These are phyloP conservation scores for Trididemnum nubilum DNA, from an alignment of 23 tunicate species.

Conservation along the genomic window DNA sequence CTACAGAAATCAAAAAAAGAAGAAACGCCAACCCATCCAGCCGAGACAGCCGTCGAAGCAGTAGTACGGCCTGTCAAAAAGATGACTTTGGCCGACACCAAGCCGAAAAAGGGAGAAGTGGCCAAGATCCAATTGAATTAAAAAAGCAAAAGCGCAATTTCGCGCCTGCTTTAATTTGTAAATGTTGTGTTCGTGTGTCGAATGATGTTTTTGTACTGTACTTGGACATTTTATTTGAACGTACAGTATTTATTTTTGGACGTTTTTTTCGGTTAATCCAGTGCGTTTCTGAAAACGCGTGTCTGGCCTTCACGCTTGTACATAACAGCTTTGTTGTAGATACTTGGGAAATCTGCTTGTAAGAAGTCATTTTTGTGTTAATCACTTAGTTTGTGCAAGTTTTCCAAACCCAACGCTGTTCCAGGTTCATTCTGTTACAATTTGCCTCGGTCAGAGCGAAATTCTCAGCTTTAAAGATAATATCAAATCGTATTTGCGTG, in stretches of 20 bases:
- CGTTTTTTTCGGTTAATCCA: neutral
- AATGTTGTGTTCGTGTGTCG: neutral
- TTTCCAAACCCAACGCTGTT: neutral
- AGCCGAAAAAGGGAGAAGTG: conserved; percentile 84
- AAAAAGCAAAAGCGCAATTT: neutral
- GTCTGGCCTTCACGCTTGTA: neutral
- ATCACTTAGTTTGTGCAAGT: neutral
- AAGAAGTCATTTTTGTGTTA: neutral
- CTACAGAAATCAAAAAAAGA: conserved; percentile 27
- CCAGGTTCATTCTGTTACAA: too few relatives aligned
- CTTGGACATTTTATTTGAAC: too few relatives aligned
- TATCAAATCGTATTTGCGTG: too few relatives aligned
- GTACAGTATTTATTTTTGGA: neutral
- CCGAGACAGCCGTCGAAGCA: neutral
- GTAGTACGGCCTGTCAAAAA: conserved; percentile 42
- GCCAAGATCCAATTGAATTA: conserved; percentile 40
- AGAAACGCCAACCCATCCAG: conserved; percentile 9
- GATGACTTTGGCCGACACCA: conserved; percentile 87
- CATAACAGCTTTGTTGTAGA: neutral
- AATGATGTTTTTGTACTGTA: too few relatives aligned
- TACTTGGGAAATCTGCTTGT: neutral
- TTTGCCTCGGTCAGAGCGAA: too few relatives aligned
- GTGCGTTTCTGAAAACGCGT: neutral
- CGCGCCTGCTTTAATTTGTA: neutral
- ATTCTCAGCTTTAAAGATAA: too few relatives aligned